phyloP scores from a whole-genome alignment of 1,140 invertebrate species.

The Leptinotarsa texana region DNA sequence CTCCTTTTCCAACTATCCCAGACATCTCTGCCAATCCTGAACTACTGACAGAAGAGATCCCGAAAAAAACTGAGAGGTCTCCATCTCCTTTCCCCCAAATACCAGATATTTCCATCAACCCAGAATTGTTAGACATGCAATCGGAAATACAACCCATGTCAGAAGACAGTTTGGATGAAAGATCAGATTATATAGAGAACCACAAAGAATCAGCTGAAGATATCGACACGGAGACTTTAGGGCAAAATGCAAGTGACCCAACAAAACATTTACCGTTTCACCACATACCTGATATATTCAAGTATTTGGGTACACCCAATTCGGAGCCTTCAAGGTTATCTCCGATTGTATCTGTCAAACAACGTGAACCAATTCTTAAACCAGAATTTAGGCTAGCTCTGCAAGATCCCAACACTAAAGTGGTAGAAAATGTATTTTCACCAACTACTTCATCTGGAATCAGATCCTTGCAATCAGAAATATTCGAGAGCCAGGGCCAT shows the following conservation, averaged over 20 bases:
- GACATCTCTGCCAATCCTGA: conserved; percentile 42
- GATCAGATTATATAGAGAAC: not conserved
- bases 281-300: conserved; percentile 43
- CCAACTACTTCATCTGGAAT: conserved; percentile 26
- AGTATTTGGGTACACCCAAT: conserved; percentile 37
- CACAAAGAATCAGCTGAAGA: no score
- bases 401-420: conserved; percentile 34
- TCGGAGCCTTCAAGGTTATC: conserved; percentile 27
- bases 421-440: conserved; percentile 40
- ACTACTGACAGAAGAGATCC: conserved; percentile 31
- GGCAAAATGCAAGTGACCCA: not conserved
- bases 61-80: conserved; percentile 28
- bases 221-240: no score
- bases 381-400: conserved; percentile 50
- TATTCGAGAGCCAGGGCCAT: conserved; percentile 53
- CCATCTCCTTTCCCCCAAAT: conserved; percentile 47
- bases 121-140: conserved; percentile 32
- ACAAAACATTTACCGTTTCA: conserved; percentile 35
- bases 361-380: conserved; percentile 31
- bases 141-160: conserved; percentile 4
- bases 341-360: conserved; percentile 23
- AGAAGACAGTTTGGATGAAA: not conserved
- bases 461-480: conserved; percentile 49
- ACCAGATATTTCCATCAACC: conserved; percentile 41
- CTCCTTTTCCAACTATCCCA: conserved; percentile 50